Evolutionary conservation across 2,113 vertebrate genomes (phyloP).

Genomic region (Urocynchramus pylzowi): DNA sequence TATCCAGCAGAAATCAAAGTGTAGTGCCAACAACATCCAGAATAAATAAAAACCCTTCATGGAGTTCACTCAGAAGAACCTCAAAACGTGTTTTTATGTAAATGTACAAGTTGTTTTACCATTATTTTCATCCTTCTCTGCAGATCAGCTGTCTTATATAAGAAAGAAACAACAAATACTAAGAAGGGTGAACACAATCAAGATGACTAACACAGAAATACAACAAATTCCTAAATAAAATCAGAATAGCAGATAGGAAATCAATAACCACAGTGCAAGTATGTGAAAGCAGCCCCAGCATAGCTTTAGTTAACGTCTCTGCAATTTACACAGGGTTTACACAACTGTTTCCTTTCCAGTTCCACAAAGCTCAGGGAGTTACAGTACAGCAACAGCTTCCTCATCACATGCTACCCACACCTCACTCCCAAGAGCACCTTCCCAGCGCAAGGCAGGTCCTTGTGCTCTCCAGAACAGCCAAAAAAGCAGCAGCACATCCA

Average conservation of each 20-base stretch:
- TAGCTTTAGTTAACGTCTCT: not conserved
- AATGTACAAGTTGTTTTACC: not conserved
- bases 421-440: not conserved
- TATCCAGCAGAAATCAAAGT: not conserved
- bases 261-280: not conserved
- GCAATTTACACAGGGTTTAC: not conserved
- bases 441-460: not conserved
- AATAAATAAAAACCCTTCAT: not conserved
- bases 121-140: not conserved
- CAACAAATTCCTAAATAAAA: not conserved
- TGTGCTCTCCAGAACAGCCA: rapidly evolving
- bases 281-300: not conserved
- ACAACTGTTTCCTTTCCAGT: not conserved
- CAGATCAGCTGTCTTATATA: not conserved
- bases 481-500: not conserved
- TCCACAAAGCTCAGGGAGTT: not conserved
- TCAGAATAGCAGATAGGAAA: not conserved
- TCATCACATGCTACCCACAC: not conserved
- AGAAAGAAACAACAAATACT: not conserved
- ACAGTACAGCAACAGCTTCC: not conserved
- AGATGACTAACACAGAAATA: not conserved
- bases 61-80: not conserved
- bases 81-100: not conserved
- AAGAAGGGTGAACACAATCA: not conserved
- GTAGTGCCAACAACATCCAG: not conserved